Conservation (phyloP, 2,797 vertebrate genomes). For the Cirrhinus molitorella region DNA sequence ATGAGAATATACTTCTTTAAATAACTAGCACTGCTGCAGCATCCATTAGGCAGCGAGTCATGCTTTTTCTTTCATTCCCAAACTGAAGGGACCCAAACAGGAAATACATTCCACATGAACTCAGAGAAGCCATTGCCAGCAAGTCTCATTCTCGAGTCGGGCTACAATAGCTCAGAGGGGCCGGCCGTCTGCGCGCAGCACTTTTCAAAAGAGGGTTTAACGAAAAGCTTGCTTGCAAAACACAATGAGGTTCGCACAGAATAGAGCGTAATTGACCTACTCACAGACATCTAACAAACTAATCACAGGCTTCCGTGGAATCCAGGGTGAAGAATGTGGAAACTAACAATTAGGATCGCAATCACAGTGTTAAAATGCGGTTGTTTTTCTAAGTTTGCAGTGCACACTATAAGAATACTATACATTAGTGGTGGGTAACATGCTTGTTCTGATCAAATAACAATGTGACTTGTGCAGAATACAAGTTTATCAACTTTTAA, state of each 20-base stretch:
- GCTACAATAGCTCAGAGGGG: slow-evolving; percentile 34
- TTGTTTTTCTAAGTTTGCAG: background rate
- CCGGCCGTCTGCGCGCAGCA: slow-evolving; percentile 11
- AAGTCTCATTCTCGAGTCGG: slow-evolving; percentile 33
- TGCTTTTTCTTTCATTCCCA: slow-evolving; percentile 52
- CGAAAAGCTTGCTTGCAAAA: slow-evolving; percentile 28
- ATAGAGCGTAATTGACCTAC: slow-evolving; percentile 12
- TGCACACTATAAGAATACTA: background rate
- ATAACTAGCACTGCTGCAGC: background rate
- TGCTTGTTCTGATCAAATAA: background rate
- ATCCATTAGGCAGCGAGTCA: slow-evolving; percentile 34
- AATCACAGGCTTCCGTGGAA: slow-evolving; percentile 22
- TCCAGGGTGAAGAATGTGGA: slow-evolving; percentile 18
- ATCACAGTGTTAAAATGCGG: background rate
- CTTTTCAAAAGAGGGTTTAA: slow-evolving; percentile 46
- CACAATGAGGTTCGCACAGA: slow-evolving; percentile 18
- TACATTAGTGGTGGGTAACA: background rate
- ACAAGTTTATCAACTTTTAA: background rate
- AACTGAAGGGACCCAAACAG: slow-evolving; percentile 65
- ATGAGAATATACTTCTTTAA: background rate
- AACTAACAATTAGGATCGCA: slow-evolving; percentile 25
- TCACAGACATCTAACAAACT: slow-evolving; percentile 26
- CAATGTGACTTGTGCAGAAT: background rate
- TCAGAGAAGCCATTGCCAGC: slow-evolving; percentile 58
- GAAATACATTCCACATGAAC: slow-evolving; percentile 70